Conservation (phyloP, 2,113 vertebrate species). For the Catharus bicknelli region DNA sequence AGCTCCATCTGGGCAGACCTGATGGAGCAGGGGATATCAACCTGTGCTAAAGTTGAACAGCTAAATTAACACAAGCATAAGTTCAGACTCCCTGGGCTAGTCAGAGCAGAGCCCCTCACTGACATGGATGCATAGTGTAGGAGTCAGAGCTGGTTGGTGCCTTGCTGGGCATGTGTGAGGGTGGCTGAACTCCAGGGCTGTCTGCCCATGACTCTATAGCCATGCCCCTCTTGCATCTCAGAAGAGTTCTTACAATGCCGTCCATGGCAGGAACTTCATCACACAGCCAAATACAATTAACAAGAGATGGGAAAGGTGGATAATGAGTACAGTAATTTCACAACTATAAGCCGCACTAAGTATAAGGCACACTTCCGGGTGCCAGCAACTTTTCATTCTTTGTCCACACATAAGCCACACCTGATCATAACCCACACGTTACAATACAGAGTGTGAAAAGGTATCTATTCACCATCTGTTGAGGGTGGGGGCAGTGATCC, state of each 20-base stretch:
- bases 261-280: background rate
- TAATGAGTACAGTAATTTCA: background rate
- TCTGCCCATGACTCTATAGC: background rate
- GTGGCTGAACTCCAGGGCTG: background rate
- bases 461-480: no score
- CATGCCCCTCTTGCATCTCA: rapidly evolving
- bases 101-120: background rate
- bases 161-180: background rate
- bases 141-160: background rate
- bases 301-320: background rate
- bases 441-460: no score
- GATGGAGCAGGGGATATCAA: rapidly evolving
- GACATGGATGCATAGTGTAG: background rate
- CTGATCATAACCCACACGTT: no score
- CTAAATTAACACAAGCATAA: background rate
- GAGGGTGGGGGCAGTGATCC: no score
- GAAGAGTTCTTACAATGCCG: background rate
- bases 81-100: background rate
- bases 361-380: no score
- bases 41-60: background rate
- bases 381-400: no score
- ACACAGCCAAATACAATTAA: background rate
- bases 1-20: background rate
- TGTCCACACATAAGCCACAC: no score
- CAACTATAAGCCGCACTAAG: no score